phyloP scores from a whole-genome alignment of 2,888 invertebrate species.

The Tinea trinotella region DNA sequence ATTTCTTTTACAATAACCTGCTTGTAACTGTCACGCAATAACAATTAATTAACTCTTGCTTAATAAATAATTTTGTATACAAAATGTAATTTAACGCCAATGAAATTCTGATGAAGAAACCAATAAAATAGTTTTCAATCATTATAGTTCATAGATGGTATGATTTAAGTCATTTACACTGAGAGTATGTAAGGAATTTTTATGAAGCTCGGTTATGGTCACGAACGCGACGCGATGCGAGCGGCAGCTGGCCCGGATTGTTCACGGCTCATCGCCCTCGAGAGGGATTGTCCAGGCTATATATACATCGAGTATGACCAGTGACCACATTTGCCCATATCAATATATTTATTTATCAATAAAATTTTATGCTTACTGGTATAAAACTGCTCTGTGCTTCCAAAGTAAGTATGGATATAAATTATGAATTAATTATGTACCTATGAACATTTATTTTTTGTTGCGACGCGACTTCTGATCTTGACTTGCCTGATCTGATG shows the following conservation, averaged over 20 bases:
- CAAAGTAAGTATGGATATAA: no score
- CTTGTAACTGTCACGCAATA: not conserved
- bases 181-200: slow-evolving; percentile 11
- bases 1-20: not conserved
- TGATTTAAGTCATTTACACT: not conserved
- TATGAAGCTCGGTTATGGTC: slow-evolving; percentile 15
- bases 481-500: no score
- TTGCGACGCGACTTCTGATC: no score
- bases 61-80: no score
- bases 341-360: not conserved
- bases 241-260: slow-evolving; percentile 12
- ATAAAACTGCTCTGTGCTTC: no score
- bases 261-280: slow-evolving; percentile 18
- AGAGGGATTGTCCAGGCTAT: not conserved
- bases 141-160: slow-evolving; percentile 12
- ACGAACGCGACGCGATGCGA: not conserved
- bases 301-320: not conserved
- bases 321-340: not conserved
- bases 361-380: not conserved
- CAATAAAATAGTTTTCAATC: slow-evolving; percentile 6
- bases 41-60: no score
- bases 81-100: not conserved
- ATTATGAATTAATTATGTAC: no score
- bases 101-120: not conserved
- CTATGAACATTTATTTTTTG: no score